phyloP scores from a whole-genome alignment of 2,113 vertebrate genomes.

The Proteles cristata region DNA sequence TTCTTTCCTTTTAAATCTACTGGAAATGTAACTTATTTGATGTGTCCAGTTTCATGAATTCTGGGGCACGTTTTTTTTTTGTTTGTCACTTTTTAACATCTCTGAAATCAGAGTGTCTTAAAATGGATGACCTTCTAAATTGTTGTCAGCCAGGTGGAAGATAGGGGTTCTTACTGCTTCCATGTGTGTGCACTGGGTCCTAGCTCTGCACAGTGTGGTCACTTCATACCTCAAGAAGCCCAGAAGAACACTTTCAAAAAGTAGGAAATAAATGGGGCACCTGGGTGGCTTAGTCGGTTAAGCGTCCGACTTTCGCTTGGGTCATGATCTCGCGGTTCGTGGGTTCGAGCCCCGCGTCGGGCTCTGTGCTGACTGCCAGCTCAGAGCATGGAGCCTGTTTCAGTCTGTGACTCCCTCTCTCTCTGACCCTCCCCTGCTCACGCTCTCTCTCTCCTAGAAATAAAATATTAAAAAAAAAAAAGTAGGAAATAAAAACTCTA shows the following conservation, averaged over 20 bases:
- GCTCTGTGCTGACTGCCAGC: no score
- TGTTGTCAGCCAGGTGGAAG: background rate
- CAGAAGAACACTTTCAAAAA: background rate
- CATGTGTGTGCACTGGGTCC: fast-evolving
- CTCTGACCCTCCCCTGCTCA: no score
- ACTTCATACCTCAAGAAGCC: background rate
- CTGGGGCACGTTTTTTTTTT: background rate
- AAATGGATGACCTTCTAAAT: background rate
- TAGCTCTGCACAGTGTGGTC: background rate
- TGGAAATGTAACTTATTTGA: background rate
- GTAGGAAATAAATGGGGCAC: background rate
- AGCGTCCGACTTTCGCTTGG: no score
- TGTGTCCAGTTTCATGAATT: background rate
- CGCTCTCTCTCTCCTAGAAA: no score
- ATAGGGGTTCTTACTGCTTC: background rate
- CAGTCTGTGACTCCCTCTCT: no score
- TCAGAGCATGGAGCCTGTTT: no score
- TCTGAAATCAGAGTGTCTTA: constrained; percentile 26
- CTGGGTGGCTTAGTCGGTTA: no score
- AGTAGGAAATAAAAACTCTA: background rate
- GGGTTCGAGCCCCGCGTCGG: no score
- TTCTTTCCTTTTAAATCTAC: background rate
- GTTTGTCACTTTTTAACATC: background rate
- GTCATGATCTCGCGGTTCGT: no score
- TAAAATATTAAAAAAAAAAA: no score